Percentiles rank a stretch among this genome's conserved stretches.
Conservation (phyloP, 2,797 vertebrate genomes). For the Pangasius mekongensis region DNA sequence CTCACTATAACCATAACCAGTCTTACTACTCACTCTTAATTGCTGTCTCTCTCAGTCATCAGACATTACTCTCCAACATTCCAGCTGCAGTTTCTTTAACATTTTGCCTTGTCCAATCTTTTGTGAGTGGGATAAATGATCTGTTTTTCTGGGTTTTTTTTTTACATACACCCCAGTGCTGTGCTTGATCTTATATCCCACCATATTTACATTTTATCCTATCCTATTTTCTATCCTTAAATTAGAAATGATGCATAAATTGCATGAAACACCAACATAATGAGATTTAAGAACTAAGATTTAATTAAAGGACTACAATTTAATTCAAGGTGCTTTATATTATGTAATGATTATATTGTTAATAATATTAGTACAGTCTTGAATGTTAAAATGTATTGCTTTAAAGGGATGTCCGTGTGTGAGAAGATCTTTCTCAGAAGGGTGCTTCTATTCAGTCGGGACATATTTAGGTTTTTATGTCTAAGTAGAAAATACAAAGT, state of each 20-base stretch:
- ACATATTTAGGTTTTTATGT: background rate
- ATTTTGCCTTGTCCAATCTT: slow-evolving; percentile 14
- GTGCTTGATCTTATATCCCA: background rate
- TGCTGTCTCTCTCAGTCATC: background rate
- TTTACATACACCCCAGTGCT: background rate
- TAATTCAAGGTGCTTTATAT: background rate
- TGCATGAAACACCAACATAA: background rate
- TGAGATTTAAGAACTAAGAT: background rate
- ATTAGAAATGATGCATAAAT: background rate
- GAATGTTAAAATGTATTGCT: background rate
- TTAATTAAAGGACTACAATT: background rate
- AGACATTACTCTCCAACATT: slow-evolving; percentile 20
- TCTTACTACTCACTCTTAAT: background rate
- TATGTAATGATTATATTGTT: background rate
- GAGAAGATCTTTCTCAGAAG: background rate
- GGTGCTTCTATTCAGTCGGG: background rate
- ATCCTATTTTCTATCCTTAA: background rate
- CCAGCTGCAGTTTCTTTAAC: slow-evolving; percentile 37
- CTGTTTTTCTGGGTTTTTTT: too few species aligned
- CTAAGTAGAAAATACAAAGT: background rate
- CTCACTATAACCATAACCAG: background rate
- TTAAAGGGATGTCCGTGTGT: background rate
- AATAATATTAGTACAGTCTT: background rate
- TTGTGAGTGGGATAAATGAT: background rate
- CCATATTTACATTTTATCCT: background rate